Percentiles rank a stretch among this genome's conserved stretches.
Evolutionary conservation across 2,113 vertebrate species (phyloP).

Genomic region (Dryoscopus gambensis): DNA sequence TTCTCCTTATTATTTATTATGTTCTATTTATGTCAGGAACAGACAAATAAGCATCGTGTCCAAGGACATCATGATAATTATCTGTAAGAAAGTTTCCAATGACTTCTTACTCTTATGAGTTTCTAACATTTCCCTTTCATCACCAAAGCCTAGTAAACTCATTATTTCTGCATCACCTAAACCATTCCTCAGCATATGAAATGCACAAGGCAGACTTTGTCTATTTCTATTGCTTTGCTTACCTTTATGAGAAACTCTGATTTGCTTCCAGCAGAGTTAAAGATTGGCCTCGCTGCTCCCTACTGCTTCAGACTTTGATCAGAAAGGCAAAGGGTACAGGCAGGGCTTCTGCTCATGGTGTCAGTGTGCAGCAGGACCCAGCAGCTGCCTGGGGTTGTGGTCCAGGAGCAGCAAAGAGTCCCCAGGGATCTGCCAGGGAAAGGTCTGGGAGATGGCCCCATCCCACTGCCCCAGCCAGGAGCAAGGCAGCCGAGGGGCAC

Average conservation of each 20-base stretch:
- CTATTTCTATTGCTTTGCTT: not conserved
- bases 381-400: too few relatives aligned
- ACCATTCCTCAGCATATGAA: not conserved
- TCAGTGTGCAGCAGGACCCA: fast-evolving
- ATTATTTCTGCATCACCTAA: constrained; percentile 10
- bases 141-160: not conserved
- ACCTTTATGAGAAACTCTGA: not conserved
- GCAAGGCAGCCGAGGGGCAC: not conserved
- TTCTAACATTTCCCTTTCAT: constrained; percentile 6
- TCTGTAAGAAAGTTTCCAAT: not conserved
- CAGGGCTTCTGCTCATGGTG: not conserved
- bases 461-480: not conserved
- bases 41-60: not conserved
- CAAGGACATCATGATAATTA: not conserved
- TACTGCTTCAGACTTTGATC: not conserved
- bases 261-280: not conserved
- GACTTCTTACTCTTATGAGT: not conserved
- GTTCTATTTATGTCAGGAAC: not conserved
- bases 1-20: constrained; percentile 19
- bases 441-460: fast-evolving
- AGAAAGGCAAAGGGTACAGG: not conserved
- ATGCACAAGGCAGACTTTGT: not conserved
- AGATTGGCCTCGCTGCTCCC: not conserved
- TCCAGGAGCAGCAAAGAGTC: fast-evolving
- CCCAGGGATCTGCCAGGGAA: not conserved